Evolutionary conservation across 1,140 invertebrate genomes (phyloP), one percentile per base, ranked within the genome.

Genomic region (Ganaspis sp.): DNA sequence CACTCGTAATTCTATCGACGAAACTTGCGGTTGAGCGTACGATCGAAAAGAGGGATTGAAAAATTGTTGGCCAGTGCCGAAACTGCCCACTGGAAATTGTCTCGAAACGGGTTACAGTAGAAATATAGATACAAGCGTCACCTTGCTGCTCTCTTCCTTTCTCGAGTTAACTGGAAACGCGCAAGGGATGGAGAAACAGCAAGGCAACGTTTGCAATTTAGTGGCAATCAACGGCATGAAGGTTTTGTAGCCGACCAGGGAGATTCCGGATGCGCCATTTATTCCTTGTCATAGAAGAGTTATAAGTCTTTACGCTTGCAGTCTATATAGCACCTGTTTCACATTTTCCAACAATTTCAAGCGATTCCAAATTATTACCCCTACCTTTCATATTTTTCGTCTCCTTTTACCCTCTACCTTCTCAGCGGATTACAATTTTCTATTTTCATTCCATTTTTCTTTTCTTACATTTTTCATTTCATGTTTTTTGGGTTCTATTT

Each of bases 141-240:
- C 72, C 78, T 64, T 64, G 73, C 53, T 72, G 64, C 75, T 79
- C 75, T 70, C 77, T 75, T 75, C 73, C 49, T 77, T 75, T 78
- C 73, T 77, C 78, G 76, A 64, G 58, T 64, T 76, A 74, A 76
- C 79, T 78, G 77, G 73, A 76, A 81, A 82, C 82, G 80, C 79
- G 77, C 58, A 79, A 79, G 72, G 77, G 79, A 77, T 53, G 80
- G 78, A 82, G 78, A 85, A 81, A 85, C 81, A 82, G 77, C 80
- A 83, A 79, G 75, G 83, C 79, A 81, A 83, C 83, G 80, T 81
- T 84, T 82, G 86, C 85, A 87, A 87, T 87, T 87, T 87, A 85
- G 85, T 86, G 85, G 85, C 86, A 87, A 87, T 87, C 85, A 87
- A 80, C 81, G 80, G 83, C 77, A 80, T 81, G 86, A 87, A 86